Percentiles rank a stretch among this genome's conserved stretches.
Conservation (phyloP, 2,888 invertebrate species). For the Chalcosyrphus nemorum region DNA sequence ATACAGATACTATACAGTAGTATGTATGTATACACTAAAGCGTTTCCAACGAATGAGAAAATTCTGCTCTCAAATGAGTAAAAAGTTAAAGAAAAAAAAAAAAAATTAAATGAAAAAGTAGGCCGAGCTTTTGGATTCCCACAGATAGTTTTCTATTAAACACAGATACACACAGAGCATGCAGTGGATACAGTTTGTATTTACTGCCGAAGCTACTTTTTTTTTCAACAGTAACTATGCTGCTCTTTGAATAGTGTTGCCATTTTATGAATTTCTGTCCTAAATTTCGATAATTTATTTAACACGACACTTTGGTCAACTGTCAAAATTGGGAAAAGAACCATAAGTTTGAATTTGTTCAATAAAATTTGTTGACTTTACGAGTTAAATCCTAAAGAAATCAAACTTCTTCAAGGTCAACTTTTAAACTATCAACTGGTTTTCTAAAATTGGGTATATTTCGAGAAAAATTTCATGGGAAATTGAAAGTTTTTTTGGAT, state of each 20-base stretch:
- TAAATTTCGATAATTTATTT: too few relatives aligned
- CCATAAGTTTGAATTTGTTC: too few relatives aligned
- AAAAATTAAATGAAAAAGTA: constrained; percentile 36
- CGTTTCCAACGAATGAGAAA: constrained; percentile 44
- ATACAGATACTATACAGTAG: constrained; percentile 28
- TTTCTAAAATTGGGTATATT: too few relatives aligned
- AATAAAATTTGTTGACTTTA: too few relatives aligned
- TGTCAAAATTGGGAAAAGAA: too few relatives aligned
- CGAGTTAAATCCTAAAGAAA: too few relatives aligned
- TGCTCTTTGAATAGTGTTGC: constrained; percentile 18
- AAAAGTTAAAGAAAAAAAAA: constrained; percentile 29
- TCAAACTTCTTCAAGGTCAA: too few relatives aligned
- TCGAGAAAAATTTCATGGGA: too few relatives aligned
- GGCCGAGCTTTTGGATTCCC: constrained; percentile 71
- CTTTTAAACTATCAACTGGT: too few relatives aligned
- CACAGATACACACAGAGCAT: background rate
- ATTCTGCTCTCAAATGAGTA: constrained; percentile 52
- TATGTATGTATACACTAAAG: constrained; percentile 8
- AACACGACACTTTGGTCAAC: too few relatives aligned
- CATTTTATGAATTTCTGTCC: background rate
- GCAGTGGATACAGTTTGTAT: constrained; percentile 35
- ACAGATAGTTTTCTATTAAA: constrained; percentile 57
- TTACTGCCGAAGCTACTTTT: constrained; percentile 31
- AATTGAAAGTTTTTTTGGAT: too few relatives aligned
- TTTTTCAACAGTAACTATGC: too few relatives aligned